Base-by-base conservation (phyloP, 2,888 invertebrate genomes). In the Mesoligia furuncula region DNA sequence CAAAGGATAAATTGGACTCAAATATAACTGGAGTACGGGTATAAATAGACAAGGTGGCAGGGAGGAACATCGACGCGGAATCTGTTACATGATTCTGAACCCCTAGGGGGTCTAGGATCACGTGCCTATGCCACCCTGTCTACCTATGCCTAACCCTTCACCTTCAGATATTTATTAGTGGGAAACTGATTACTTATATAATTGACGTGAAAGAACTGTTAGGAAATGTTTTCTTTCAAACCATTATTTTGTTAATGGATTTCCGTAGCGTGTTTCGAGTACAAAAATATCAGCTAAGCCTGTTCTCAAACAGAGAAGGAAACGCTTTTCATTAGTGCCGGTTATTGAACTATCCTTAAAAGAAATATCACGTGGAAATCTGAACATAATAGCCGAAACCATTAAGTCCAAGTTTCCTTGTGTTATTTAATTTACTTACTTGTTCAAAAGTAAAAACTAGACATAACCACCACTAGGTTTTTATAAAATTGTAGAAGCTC, bases 221-320 rank as follows among this genome's bases (percentile, higher is more conserved):
- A 27, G 75, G 8, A 45, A 68, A 61, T 64, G 61, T 69, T 86
- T 74, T 68, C 71, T 71, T 77, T 73, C 45, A 73, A 65, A 72
- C 61, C 42, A 72, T 75, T 87, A 39, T 79, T 84, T 84, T 72
- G 80, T 71, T 84, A 79, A 86, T 84, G 79, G 87, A 75, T 84
- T 73, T 84, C 57, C 65, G 79, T 84, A 11, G 81, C 82, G 82
- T 85, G 85, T 75, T 69, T 11, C 42, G 24, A 48, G 9, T 48
- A 15, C 48, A 78, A 78, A n/a, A 9, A 20, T 59, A 62, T 31
- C 48, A 15, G 73, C 4, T 17, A 42, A 17, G 45, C n/a, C 17
- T 72, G 31, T 42, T 59, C 13, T 20, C 17, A n/a, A 59, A 61
- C 6, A n/a, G 8, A 66, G 31, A 17, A 39, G 5, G n/a, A 27